Base-by-base conservation (phyloP, 2,797 vertebrate genomes). In the Phrynocephalus vlangalii region DNA sequence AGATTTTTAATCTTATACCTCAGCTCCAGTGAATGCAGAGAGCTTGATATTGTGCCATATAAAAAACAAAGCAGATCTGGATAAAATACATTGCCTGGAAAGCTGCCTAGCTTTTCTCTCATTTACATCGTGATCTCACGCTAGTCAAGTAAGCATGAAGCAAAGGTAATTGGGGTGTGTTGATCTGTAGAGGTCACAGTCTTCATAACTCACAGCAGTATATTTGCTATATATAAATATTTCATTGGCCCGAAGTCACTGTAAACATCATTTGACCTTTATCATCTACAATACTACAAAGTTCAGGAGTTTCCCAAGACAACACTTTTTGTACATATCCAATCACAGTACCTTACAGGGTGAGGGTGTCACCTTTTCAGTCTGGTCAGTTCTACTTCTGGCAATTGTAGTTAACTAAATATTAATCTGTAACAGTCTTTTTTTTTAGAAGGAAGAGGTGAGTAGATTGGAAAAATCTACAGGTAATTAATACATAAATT, bases 111-210 rank as follows among this genome's bases (percentile, higher is more conserved):
- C 82, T 38, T 52, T 15, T 60, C 71, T 85, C 87, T n/a, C 38
- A 87, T 56, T 71, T 66, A 66, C 70, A 67, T 38, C 10, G 85
- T 71, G 24, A 71, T 77, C 33, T 76, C 76, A 63, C 30, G 86
- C 90, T 76, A 91, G 76, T 73, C 78, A 76, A 82, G 60, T 79
- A 89, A 50, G 22, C 26, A 71, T 60, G 73, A 84, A 88, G 73
- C 3, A 63, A 24, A 71, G 79, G 63, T 70, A 68, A 81, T 9
- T 78, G 30, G 5, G 83, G 90, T 20, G 5, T 86, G n/a, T 72
- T 92, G 7, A 63, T 16, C 1, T 0, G 33, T 30, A 91, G 30
- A 33, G 18, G 8, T 77, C n/a, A 71, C 79, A 66, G 72, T 70
- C 44, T 0, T 8, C 22, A 75, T 63, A 86, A 9, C 2, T 91